Base-by-base conservation (phyloP, 1,140 invertebrate species). In the Colletes gigas region DNA sequence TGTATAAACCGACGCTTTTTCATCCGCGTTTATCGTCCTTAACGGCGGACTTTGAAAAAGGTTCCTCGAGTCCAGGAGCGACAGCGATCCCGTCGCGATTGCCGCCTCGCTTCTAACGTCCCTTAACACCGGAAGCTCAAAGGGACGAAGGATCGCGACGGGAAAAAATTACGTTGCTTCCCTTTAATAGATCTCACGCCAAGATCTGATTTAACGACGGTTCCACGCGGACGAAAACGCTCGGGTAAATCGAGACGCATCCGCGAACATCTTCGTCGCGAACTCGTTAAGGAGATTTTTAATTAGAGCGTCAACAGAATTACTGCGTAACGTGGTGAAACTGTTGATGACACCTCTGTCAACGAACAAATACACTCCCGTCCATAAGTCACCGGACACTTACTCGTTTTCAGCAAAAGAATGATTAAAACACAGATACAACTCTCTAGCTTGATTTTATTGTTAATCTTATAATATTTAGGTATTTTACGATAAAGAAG, bases 21-120 rank as follows among this genome's bases (percentile, higher is more conserved):
- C 78, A 83, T 86, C 69, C 55, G 50, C 68, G 44, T 69, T 86
- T 86, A 86, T 85, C 80, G 74, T 30, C 47, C 63, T 77, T 83
- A 55, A 72, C 65, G 55, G n/a, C 19, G 30, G 70, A 70, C 63
- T 57, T 59, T 79, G 67, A 76, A 74, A 83, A 79, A 85, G 66
- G 55, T 73, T 41, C 12, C 9, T 62, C 41, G 81, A 69, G 3
- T 8, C n/a, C 44, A 14, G 44, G 44, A 66, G 12, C 17, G 44
- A 47, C 39, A 39, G 15, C 75, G 54, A 68, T 15, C 12, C 30
- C 52, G 12, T 44, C 44, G 39, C 54, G n/a, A 19, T 47, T 63
- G 14, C 60, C 41, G 15, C 19, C 0, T 15, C 14, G 67, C 8
- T 57, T 4, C 50, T n/a, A 9, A 21, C 12, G 57, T 74, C 60